A percentile compares a stretch with the other conserved stretches of the same genome.
These are phyloP conservation scores for Crossoptilon crossoptilon DNA, from an alignment of 2,797 vertebrate genomes.

Conservation along the genomic window DNA sequence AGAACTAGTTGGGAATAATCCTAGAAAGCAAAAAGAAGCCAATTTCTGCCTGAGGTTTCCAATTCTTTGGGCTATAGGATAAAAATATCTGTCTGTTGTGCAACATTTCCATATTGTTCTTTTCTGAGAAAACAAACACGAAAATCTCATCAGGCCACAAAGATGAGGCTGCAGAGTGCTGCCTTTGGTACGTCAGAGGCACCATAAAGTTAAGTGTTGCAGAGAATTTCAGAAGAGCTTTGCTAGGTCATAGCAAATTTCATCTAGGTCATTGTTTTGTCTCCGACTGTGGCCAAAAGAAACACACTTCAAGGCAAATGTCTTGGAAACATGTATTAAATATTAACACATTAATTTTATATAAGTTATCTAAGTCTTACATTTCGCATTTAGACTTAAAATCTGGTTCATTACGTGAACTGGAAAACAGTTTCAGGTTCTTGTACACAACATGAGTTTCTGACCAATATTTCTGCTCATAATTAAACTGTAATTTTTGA, in stretches of 20 bases:
- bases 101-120: neutral
- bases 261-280: too few relatives aligned
- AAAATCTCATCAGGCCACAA: accelerated
- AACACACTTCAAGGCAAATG: neutral
- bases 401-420: neutral
- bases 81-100: neutral
- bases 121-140: neutral
- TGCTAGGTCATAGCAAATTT: neutral
- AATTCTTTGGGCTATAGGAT: accelerated
- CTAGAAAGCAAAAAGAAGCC: neutral
- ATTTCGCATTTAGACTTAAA: neutral
- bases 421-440: neutral
- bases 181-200: neutral
- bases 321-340: neutral
- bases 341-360: neutral
- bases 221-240: neutral
- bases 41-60: neutral
- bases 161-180: neutral
- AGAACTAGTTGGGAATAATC: neutral
- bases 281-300: neutral
- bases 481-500: neutral
- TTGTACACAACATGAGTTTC: neutral
- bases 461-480: neutral
- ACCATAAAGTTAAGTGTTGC: neutral
- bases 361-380: neutral